Conservation (phyloP, 2,888 invertebrate species). For the Cantharis flavilabris region DNA sequence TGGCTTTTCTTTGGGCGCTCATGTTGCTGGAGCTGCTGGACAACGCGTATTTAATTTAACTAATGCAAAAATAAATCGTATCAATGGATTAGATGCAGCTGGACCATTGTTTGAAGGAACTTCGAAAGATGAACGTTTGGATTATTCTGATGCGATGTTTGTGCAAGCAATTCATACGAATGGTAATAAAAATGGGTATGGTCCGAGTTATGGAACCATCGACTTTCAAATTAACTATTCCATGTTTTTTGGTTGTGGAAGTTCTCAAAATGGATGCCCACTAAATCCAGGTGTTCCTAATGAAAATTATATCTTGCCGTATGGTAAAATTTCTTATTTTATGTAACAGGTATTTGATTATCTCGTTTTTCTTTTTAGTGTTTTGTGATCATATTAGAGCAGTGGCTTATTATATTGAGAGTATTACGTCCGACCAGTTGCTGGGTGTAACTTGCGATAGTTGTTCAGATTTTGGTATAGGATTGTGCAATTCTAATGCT, state of each 20-base stretch:
- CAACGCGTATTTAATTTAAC: neutral
- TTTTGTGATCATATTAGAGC: neutral
- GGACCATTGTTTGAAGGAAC: neutral
- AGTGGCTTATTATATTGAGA: neutral
- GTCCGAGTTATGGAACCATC: neutral
- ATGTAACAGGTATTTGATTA: neutral
- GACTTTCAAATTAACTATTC: neutral
- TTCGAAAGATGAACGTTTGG: neutral
- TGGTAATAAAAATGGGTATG: neutral
- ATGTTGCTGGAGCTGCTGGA: neutral
- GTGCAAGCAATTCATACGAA: slow-evolving; percentile 6
- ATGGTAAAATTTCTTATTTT: neutral
- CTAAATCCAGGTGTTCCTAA: neutral
- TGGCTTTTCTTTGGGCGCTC: neutral
- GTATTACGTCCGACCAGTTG: neutral
- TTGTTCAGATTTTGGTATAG: neutral
- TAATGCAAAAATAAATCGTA: neutral
- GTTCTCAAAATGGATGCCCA: neutral
- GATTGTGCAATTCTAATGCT: neutral
- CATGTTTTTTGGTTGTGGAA: neutral
- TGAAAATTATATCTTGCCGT: neutral
- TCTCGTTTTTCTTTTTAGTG: neutral
- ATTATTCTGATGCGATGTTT: neutral
- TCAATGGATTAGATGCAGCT: slow-evolving; percentile 3
- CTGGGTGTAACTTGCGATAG: slow-evolving; percentile 36